These are phyloP conservation scores for Chrysoperla carnea DNA, from an alignment of 1,140 invertebrate species.

Conservation along the genomic window DNA sequence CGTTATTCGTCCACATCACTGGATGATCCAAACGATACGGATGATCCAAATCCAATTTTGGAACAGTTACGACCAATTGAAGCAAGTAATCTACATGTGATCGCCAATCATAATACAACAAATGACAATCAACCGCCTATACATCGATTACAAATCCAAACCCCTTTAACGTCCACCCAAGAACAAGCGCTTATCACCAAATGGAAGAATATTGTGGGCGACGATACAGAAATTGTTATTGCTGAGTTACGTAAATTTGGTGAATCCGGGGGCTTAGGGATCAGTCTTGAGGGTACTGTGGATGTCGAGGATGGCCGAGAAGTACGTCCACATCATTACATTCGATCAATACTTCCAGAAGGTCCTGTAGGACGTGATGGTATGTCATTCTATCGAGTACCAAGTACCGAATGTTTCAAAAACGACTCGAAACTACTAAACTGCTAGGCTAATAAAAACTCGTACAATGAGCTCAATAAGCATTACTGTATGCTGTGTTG, in stretches of 20 bases:
- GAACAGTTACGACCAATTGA: no score
- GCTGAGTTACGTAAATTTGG: constrained; percentile 73
- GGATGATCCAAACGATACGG: no score
- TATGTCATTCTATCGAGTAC: constrained; percentile 17
- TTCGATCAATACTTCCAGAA: constrained; percentile 79
- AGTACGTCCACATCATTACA: constrained; percentile 85
- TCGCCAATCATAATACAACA: no score
- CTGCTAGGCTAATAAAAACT: no score
- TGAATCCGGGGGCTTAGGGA: constrained; percentile 80
- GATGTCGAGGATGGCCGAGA: constrained; percentile 83
- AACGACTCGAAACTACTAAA: no score
- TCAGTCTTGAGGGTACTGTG: constrained; percentile 91
- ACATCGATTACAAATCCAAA: background rate
- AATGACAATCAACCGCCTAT: no score
- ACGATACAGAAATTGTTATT: constrained; percentile 75
- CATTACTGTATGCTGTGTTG: no score
- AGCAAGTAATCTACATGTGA: no score
- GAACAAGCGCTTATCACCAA: constrained; percentile 63
- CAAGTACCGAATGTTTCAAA: no score
- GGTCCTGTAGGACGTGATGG: constrained; percentile 86
- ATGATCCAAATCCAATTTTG: no score
- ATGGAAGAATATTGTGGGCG: constrained; percentile 69
- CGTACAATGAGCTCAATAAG: no score
- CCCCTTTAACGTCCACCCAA: constrained; percentile 39
- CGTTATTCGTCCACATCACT: no score